Evolutionary conservation across 2,888 invertebrate genomes (phyloP).

Genomic region (Pseudococcus viburni): DNA sequence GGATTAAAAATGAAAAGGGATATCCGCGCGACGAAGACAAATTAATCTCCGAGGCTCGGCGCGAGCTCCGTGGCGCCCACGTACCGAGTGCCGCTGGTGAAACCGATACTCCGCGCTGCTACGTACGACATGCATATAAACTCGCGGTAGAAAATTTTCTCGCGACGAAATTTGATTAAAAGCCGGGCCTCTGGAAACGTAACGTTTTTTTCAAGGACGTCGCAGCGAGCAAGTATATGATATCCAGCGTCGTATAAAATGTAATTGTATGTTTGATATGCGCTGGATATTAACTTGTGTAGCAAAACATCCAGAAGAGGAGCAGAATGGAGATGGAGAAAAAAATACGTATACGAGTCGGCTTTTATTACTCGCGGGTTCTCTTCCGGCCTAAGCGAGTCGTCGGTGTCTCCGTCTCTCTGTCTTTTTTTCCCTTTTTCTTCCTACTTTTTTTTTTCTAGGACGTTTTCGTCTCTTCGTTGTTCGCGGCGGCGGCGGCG

Average conservation of each 20-base stretch:
- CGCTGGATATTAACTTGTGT: neutral
- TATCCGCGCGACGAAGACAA: constrained; percentile 8
- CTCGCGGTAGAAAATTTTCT: neutral
- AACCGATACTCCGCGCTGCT: neutral
- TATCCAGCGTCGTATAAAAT: neutral
- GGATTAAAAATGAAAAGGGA: constrained; percentile 52
- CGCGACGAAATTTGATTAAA: constrained; percentile 19
- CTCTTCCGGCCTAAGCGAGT: constrained; percentile 11
- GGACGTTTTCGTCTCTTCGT: neutral
- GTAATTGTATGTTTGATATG: neutral
- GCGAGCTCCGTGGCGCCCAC: constrained; percentile 22
- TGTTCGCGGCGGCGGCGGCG: neutral
- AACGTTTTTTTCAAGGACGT: neutral
- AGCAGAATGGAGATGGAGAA: neutral
- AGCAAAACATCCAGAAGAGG: neutral
- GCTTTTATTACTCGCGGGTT: constrained; percentile 44
- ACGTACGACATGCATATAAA: neutral
- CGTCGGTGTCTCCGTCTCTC: neutral
- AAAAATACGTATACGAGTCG: constrained; percentile 23
- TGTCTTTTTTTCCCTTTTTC: neutral
- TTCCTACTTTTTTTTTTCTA: neutral
- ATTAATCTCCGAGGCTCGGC: constrained; percentile 22
- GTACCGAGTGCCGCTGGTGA: neutral
- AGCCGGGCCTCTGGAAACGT: neutral
- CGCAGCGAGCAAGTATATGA: neutral